A percentile compares a stretch with the other conserved stretches of the same genome.
Evolutionary conservation across 2,797 vertebrate species (phyloP).

Genomic region (Clamator glandarius): DNA sequence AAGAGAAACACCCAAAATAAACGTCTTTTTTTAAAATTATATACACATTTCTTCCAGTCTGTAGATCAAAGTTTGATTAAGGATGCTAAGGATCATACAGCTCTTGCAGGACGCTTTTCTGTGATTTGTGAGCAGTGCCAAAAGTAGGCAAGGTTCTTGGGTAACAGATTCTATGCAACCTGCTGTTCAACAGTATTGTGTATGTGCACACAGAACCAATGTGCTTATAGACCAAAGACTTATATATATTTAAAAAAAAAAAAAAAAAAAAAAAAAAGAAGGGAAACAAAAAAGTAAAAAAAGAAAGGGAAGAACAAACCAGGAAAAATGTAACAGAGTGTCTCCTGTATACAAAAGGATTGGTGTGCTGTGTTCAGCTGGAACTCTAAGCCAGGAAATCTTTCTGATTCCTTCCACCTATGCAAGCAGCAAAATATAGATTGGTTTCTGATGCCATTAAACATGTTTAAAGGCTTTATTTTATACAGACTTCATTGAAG

Average conservation of each 20-base stretch:
- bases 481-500: background rate
- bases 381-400: slow-evolving; percentile 3
- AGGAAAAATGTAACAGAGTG: background rate
- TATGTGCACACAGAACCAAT: slow-evolving; percentile 28
- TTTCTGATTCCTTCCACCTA: slow-evolving; percentile 51
- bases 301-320: background rate
- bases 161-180: slow-evolving; percentile 32
- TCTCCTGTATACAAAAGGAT: background rate
- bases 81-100: slow-evolving; percentile 24
- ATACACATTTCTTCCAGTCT: slow-evolving; percentile 7
- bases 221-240: slow-evolving; percentile 69
- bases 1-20: background rate
- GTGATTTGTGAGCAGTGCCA: slow-evolving; percentile 3
- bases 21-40: background rate
- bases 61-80: background rate
- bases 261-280: background rate
- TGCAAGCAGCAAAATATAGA: slow-evolving; percentile 46
- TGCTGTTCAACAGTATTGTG: slow-evolving; percentile 45
- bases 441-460: slow-evolving; percentile 1
- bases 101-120: background rate
- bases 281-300: background rate
- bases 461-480: background rate
- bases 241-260: background rate
- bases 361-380: background rate
- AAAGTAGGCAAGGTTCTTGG: slow-evolving; percentile 14